A percentile compares a stretch with the other conserved stretches of the same genome.
Conservation (phyloP, 2,888 invertebrate species). For the Lasioglossum leucozonium region DNA sequence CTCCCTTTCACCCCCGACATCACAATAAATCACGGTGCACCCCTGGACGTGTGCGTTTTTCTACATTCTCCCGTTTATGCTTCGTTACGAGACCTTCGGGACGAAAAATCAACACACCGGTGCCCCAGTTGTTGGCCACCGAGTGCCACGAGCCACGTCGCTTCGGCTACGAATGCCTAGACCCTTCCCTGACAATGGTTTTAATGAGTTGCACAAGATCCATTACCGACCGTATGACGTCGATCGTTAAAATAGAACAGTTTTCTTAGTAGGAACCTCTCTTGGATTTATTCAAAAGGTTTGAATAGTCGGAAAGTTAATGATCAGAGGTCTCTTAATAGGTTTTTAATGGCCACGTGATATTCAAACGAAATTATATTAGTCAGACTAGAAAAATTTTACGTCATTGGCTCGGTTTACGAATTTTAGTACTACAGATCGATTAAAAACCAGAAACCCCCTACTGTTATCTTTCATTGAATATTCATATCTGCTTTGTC, state of each 20-base stretch:
- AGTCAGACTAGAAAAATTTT: background rate
- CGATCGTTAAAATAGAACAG: background rate
- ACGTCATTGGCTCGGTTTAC: background rate
- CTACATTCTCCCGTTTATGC: constrained; percentile 5
- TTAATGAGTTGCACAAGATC: background rate
- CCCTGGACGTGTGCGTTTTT: constrained; percentile 25
- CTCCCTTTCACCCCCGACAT: background rate
- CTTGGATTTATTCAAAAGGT: too few relatives aligned
- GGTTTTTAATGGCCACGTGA: background rate
- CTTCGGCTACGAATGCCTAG: background rate
- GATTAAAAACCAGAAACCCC: background rate
- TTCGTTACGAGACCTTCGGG: constrained; percentile 4
- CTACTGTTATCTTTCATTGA: background rate
- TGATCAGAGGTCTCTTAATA: background rate
- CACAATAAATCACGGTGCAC: constrained; percentile 41
- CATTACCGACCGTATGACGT: background rate
- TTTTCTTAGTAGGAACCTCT: background rate
- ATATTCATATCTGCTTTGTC: background rate
- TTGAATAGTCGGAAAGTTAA: too few relatives aligned
- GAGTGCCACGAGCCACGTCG: background rate
- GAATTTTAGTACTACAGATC: background rate
- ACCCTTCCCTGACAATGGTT: background rate
- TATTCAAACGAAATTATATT: background rate
- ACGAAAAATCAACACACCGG: background rate
- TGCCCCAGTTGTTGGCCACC: background rate